Conservation (phyloP, 2,888 invertebrate genomes). For the Pheosia tremula region DNA sequence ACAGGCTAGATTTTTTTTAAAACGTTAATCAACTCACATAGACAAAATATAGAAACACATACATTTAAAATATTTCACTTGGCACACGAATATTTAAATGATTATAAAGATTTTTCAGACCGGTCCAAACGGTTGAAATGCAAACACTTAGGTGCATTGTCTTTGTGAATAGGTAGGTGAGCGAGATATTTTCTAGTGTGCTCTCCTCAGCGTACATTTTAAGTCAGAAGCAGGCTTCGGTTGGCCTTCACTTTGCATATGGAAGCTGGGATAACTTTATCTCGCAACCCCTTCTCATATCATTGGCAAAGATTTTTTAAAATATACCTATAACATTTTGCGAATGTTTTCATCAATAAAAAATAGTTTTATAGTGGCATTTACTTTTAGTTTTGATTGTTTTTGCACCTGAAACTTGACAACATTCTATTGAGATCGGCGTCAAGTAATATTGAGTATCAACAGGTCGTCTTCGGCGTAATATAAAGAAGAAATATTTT, state of each 20-base stretch:
- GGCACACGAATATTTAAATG: neutral
- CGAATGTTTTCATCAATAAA: too few relatives aligned
- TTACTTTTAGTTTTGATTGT: too few relatives aligned
- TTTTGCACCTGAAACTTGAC: too few relatives aligned
- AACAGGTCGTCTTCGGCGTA: constrained; percentile 8
- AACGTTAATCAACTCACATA: neutral
- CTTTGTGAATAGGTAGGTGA: constrained; percentile 28
- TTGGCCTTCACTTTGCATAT: constrained; percentile 53
- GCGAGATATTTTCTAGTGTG: constrained; percentile 24
- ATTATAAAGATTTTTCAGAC: neutral
- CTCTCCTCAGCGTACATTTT: constrained; percentile 45
- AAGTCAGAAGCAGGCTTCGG: constrained; percentile 43
- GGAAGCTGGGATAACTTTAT: constrained; percentile 58
- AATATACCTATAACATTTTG: too few relatives aligned
- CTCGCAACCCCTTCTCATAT: constrained; percentile 51
- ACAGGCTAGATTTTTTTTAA: too few relatives aligned
- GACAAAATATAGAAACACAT: neutral
- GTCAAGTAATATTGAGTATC: neutral
- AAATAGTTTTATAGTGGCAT: too few relatives aligned
- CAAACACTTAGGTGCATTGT: constrained; percentile 24
- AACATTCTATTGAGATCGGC: neutral
- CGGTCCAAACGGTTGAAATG: constrained; percentile 7
- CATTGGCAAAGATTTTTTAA: constrained; percentile 39
- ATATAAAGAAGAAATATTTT: constrained; percentile 22
- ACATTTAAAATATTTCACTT: neutral